Percentiles rank a stretch among this genome's conserved stretches.
Evolutionary conservation across 2,888 invertebrate species (phyloP).

Genomic region (Hipparchia semele): DNA sequence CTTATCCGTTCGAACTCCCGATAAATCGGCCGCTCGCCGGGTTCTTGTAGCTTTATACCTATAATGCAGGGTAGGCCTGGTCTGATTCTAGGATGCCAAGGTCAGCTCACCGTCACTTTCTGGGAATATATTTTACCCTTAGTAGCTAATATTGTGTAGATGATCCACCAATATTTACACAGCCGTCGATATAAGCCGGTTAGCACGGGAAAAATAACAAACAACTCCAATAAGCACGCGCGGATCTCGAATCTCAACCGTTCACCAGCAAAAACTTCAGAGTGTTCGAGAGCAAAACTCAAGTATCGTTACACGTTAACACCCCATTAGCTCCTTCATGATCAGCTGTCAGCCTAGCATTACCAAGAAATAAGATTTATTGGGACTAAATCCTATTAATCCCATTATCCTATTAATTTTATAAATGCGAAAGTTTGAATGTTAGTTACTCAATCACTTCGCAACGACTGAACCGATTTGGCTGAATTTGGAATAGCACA

Average conservation of each 20-base stretch:
- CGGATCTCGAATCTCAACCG: conserved; percentile 25
- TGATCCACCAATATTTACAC: conserved; percentile 23
- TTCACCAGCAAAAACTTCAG: conserved; percentile 27
- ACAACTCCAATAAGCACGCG: conserved; percentile 19
- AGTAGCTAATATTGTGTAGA: neutral
- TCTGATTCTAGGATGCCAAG: no score
- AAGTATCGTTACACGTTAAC: conserved; percentile 39
- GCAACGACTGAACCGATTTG: no score
- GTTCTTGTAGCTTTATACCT: no score
- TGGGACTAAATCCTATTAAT: neutral
- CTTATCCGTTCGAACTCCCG: no score
- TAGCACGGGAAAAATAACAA: conserved; percentile 10
- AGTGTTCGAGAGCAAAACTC: conserved; percentile 23
- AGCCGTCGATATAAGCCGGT: conserved; percentile 21
- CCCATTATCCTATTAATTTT: no score
- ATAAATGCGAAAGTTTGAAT: no score
- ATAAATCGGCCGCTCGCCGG: no score
- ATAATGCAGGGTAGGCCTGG: no score
- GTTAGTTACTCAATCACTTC: no score
- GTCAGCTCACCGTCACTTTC: no score
- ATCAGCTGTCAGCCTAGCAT: conserved; percentile 34
- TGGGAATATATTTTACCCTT: no score
- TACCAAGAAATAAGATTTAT: neutral
- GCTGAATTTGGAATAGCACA: no score
- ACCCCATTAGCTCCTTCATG: conserved; percentile 38